These are phyloP conservation scores for Pomatorhinus ruficollis DNA, from an alignment of 2,113 vertebrate genomes.

Conservation along the genomic window DNA sequence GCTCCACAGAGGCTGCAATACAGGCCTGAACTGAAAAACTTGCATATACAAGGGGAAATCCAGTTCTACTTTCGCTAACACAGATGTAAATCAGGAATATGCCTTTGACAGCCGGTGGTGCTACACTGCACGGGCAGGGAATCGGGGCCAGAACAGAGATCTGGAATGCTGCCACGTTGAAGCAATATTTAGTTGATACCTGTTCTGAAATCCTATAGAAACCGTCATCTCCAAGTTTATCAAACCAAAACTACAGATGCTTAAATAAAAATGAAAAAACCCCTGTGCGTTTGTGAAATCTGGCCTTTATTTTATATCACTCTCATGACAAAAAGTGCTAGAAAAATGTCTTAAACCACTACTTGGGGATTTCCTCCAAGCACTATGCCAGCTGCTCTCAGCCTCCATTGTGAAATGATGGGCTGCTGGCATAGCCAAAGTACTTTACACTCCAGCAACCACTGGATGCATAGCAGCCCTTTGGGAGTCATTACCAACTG, in stretches of 20 bases:
- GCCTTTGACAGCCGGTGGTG: neutral
- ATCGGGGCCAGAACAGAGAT: neutral
- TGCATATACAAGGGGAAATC: neutral
- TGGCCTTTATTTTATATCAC: constrained; percentile 54
- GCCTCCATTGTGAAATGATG: constrained; percentile 61
- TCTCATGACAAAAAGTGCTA: constrained; percentile 59
- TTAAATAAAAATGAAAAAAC: constrained; percentile 34
- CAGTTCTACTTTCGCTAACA: neutral
- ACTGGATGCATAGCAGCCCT: constrained; percentile 63
- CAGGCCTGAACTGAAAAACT: neutral
- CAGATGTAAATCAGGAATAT: constrained; percentile 1
- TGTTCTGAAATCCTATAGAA: neutral
- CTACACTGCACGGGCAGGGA: neutral
- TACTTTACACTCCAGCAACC: constrained; percentile 67
- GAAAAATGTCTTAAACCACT: constrained; percentile 68
- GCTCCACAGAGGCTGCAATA: neutral
- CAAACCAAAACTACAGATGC: neutral
- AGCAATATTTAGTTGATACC: neutral
- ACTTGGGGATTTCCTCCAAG: constrained; percentile 66
- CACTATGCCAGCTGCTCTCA: constrained; percentile 63
- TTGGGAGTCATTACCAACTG: constrained; percentile 65
- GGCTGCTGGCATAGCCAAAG: constrained; percentile 65
- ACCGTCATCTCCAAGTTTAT: neutral
- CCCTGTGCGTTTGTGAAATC: constrained; percentile 36
- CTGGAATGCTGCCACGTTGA: constrained; percentile 11